Evolutionary conservation across 1,140 invertebrate species (phyloP), one percentile per base, ranked within the genome.

Genomic region (Alviniconcha marisindica): DNA sequence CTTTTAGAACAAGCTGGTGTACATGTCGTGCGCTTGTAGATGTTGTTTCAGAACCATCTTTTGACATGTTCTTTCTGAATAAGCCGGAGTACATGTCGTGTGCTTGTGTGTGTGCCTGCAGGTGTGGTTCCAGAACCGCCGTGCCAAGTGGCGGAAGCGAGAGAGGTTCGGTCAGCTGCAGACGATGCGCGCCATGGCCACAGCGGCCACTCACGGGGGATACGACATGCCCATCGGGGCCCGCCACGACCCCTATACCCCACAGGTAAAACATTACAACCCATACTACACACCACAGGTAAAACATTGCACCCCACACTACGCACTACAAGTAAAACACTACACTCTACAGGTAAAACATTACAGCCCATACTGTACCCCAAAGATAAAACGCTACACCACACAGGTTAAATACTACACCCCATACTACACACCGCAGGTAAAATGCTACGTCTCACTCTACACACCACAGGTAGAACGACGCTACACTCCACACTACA

Each of bases 71-170:
- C 48, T 51, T 51, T 7, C 18, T 18, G 18, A 28, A 3, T 60
- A 60, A 24, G 56, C 66, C 2, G 31, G 7, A 7, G 36, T 38
- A n/a, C 21, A 14, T 74, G 38, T 0, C 14, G 21, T 42, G 33
- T 18, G 4, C 38, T n/a, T 28, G 15, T 42, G 66, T 42, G 38
- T 21, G 21, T 18, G 14, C 7, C 87, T 33, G 36, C 94, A 99
- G 98, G 98, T 99, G 2, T 99, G 98, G 98, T 99, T 99, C 93
- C 98, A 99, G 94, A 99, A 99, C 93, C 95, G 98, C 28, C 95
- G 98, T 80, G 98, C 98, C 86, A 99, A 99, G 93, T 99, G 98
- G 98, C 96, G 98, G 79, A 99, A 99, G 81, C 60, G 91, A 10
- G 92, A 93, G 86, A 63, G 92, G 42, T 92, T 88, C 80, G 90